phyloP scores from a whole-genome alignment of 2,113 vertebrate species.

The Brachypteracias leptosomus region DNA sequence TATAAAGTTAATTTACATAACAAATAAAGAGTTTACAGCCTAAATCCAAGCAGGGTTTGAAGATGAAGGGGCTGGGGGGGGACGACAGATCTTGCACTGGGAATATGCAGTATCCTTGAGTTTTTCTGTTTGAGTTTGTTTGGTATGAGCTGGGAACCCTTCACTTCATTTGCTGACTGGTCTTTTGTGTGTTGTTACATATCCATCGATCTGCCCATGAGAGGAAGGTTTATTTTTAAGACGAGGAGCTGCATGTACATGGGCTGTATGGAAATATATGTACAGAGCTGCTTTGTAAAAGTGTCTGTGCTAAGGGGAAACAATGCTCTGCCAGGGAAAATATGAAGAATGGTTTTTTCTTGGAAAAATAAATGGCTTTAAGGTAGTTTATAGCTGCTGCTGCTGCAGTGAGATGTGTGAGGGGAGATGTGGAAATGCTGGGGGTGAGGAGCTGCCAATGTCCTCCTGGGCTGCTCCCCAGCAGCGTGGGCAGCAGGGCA shows the following conservation, averaged over 20 bases:
- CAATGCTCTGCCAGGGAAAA: background rate
- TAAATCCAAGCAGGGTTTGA: background rate
- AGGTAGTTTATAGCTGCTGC: background rate
- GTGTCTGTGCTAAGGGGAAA: background rate
- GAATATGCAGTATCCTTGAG: background rate
- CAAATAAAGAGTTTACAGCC: background rate
- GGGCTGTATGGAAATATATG: rapidly evolving
- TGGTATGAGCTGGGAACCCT: background rate
- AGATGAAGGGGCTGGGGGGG: background rate
- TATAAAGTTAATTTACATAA: background rate
- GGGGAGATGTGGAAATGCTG: background rate
- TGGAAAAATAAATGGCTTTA: background rate
- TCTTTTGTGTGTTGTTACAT: background rate
- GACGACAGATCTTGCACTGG: background rate
- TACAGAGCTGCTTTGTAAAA: background rate
- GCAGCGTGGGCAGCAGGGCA: too few relatives aligned
- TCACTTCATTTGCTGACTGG: background rate
- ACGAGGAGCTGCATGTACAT: background rate
- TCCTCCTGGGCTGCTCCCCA: too few relatives aligned
- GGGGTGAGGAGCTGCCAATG: too few relatives aligned
- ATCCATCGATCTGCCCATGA: background rate
- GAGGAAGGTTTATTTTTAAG: background rate
- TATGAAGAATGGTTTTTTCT: background rate
- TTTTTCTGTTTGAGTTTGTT: background rate
- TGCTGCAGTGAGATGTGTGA: rapidly evolving